Percentiles rank a stretch among this genome's conserved stretches.
Evolutionary conservation across 2,888 invertebrate species (phyloP).

Genomic region (Heterodera filipjevi): DNA sequence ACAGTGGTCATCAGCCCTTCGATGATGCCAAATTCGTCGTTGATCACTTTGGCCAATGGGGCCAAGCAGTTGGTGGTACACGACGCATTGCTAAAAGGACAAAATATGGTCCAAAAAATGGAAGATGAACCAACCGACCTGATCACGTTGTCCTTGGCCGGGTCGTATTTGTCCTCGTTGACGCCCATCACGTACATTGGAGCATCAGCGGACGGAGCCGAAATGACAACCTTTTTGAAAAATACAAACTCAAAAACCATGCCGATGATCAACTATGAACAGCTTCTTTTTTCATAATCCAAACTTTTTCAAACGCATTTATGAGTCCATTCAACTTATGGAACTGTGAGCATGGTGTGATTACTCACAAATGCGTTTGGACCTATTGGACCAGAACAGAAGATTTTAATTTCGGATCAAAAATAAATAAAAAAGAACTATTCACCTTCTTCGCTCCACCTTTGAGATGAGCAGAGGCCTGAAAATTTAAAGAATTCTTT

Average conservation of each 20-base stretch:
- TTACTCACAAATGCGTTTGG: no score
- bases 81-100: constrained; percentile 82
- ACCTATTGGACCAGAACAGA: no score
- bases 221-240: constrained; percentile 88
- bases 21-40: constrained; percentile 91
- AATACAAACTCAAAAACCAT: not conserved
- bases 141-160: constrained; percentile 75
- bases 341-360: no score
- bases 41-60: constrained; percentile 92
- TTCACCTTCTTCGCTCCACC: constrained; percentile 64
- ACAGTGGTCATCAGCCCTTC: constrained; percentile 82
- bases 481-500: no score
- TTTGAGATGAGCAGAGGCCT: constrained; percentile 80
- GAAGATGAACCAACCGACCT: constrained; percentile 44
- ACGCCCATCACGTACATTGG: constrained; percentile 98
- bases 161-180: constrained; percentile 85
- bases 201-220: constrained; percentile 97
- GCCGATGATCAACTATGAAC: not conserved
- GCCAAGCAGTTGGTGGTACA: constrained; percentile 99
- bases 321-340: no score
- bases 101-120: no score
- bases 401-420: no score
- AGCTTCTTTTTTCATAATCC: no score
- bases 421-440: no score
- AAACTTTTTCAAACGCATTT: constrained; percentile 21